phyloP scores from a whole-genome alignment of 2,113 vertebrate species.

The Pachyramphus minor region DNA sequence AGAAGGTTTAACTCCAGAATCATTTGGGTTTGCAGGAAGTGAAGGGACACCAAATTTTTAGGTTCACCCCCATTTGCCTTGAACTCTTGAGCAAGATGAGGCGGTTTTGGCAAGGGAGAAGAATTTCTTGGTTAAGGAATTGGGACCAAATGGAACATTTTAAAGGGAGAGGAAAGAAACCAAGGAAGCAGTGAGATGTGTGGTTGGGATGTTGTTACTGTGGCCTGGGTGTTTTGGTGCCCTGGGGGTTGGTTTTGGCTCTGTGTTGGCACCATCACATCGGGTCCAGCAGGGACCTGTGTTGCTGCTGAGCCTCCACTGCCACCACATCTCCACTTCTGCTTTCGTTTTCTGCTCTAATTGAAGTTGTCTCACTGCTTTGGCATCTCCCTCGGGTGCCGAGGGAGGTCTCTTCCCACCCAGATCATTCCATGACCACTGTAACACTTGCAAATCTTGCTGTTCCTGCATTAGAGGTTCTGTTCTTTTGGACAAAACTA shows the following conservation, averaged over 20 bases:
- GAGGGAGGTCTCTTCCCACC: neutral
- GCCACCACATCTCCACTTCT: neutral
- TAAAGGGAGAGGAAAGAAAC: neutral
- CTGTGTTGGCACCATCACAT: too few relatives aligned
- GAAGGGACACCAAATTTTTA: neutral
- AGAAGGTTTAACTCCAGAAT: neutral
- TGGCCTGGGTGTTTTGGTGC: neutral
- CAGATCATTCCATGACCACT: neutral
- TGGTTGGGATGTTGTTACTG: neutral
- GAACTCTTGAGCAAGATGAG: neutral
- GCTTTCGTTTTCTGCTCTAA: neutral
- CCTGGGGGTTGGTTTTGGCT: neutral
- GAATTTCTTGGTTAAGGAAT: neutral
- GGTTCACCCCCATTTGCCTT: neutral
- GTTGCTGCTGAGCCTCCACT: neutral
- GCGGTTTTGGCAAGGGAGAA: neutral
- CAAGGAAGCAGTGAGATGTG: fast-evolving
- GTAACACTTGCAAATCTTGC: neutral
- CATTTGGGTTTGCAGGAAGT: neutral
- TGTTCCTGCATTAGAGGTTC: neutral
- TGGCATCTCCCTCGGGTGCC: neutral
- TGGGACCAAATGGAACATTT: neutral
- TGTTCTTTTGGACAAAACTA: neutral
- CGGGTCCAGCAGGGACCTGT: neutral
- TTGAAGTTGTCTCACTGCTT: neutral